phyloP scores from a whole-genome alignment of 2,797 vertebrate genomes.

The Bryconaethiops microstoma region DNA sequence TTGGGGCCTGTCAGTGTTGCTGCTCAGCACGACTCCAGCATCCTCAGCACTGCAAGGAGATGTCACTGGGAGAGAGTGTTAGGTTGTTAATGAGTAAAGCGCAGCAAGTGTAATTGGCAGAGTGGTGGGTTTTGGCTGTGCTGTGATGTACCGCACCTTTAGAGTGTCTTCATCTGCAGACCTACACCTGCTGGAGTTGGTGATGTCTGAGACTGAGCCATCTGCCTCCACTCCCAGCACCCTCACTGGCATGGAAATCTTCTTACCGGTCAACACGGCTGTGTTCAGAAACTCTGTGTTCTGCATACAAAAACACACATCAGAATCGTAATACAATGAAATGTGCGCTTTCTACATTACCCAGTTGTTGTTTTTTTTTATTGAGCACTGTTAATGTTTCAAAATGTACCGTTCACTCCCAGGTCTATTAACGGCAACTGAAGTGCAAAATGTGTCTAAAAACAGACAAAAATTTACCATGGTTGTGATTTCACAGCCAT shows the following conservation, averaged over 20 bases:
- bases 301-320: conserved; percentile 65
- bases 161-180: conserved; percentile 84
- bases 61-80: conserved; percentile 42
- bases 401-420: no score
- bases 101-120: conserved; percentile 44
- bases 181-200: conserved; percentile 84
- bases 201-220: conserved; percentile 84
- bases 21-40: conserved; percentile 28
- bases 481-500: no score
- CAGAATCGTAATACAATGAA: neutral
- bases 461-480: no score
- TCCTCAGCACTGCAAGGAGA: conserved; percentile 39
- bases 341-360: no score
- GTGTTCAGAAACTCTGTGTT: conserved; percentile 90
- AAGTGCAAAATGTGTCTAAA: no score
- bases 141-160: conserved; percentile 76
- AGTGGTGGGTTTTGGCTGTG: conserved; percentile 17
- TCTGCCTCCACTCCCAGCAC: conserved; percentile 87
- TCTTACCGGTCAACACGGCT: conserved; percentile 86
- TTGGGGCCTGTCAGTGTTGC: conserved; percentile 24
- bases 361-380: neutral
- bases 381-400: neutral
- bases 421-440: no score
- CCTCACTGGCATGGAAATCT: conserved; percentile 81
- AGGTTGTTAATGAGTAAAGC: conserved; percentile 36